Evolutionary conservation across 1,140 invertebrate species (phyloP).

Genomic region (Calephelis virginiensis): DNA sequence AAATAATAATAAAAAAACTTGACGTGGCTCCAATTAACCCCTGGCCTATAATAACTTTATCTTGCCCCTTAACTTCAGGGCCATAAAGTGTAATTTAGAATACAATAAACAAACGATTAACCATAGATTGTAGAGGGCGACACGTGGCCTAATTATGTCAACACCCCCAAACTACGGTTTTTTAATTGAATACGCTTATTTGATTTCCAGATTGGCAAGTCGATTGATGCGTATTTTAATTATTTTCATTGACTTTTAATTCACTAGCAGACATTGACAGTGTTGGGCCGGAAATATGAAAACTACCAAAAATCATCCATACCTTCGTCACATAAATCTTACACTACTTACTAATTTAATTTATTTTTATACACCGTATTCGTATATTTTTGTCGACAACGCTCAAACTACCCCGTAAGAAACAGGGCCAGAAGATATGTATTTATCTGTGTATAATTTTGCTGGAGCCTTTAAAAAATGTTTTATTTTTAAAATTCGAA

Average conservation of each 20-base stretch:
- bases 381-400: no score
- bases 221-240: constrained; percentile 10
- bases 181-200: constrained; percentile 24
- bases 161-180: constrained; percentile 21
- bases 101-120: not conserved
- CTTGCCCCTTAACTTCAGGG: not conserved
- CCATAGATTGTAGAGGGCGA: constrained; percentile 11
- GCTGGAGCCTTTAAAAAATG: no score
- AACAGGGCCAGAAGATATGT: no score
- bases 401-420: no score
- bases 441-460: no score
- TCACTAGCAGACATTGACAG: not conserved
- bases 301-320: no score
- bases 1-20: constrained; percentile 14
- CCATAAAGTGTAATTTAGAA: not conserved
- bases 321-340: no score
- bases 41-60: not conserved
- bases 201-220: constrained; percentile 19
- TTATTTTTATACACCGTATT: no score
- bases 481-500: no score
- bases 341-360: not conserved
- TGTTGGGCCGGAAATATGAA: not conserved
- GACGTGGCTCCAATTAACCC: constrained; percentile 6
- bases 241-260: constrained; percentile 12
- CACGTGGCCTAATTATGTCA: constrained; percentile 20